phyloP scores from a whole-genome alignment of 2,797 vertebrate species.

The Falco columbarius region DNA sequence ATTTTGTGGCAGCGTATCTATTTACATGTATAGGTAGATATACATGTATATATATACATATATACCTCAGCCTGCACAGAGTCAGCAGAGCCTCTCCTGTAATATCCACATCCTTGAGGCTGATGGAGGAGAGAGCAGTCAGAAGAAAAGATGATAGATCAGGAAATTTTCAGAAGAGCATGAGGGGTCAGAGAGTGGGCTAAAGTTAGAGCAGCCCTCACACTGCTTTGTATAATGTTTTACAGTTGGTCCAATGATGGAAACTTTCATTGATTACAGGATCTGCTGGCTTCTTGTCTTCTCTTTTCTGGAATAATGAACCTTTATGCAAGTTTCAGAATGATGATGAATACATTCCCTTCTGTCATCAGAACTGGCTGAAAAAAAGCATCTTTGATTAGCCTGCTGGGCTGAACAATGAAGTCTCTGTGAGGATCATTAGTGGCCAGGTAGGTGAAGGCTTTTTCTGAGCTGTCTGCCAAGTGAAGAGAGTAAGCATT shows the following conservation, averaged over 20 bases:
- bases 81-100: not conserved
- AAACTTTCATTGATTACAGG: not conserved
- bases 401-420: not conserved
- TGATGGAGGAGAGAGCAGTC: not conserved
- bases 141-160: not conserved
- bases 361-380: not conserved
- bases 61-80: not conserved
- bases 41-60: no score
- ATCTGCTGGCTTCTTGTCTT: not conserved
- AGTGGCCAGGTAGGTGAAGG: not conserved
- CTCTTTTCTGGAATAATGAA: not conserved
- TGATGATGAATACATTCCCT: not conserved
- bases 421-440: not conserved
- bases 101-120: not conserved
- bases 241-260: not conserved
- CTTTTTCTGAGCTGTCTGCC: not conserved
- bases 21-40: not conserved
- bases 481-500: not conserved
- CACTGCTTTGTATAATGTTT: not conserved
- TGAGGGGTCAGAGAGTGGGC: not conserved
- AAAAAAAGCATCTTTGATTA: slow-evolving; percentile 21
- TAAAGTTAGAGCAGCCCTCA: not conserved
- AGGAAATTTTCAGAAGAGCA: not conserved
- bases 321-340: not conserved
- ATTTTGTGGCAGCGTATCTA: not conserved